Base-by-base conservation (phyloP, 2,113 vertebrate genomes). In the Bufo gargarizans region DNA sequence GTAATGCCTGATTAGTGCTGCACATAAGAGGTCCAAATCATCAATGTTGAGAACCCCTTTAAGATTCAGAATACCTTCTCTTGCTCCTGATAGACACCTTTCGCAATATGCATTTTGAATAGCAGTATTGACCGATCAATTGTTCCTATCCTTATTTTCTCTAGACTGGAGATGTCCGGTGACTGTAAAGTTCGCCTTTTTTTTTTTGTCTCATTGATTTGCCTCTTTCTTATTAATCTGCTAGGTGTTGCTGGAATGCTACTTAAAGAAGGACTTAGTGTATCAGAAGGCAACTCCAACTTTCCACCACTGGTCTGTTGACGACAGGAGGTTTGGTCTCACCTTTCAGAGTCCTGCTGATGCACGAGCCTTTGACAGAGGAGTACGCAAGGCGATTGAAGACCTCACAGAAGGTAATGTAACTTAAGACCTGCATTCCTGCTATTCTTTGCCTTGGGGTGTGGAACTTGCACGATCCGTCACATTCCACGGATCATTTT, bases 201-300 rank as follows among this genome's bases (percentile, higher is more conserved):
- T 55, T 20, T 3, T 49, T 20, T 2, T 4, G n/a, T 22, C 50
- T 78, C 22, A 78, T 2, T 22, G 11, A 56, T 33, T 0, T 79
- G 9, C 77, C 12, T 79, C 56, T 82, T 14, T 53, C 55, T 56
- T 82, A 45, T 55, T 67, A 43, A 13, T 55, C 33, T 74, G 87
- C 84, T 93, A 99, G 98, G 97, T 99, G 94, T 97, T 99, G 86
- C 92, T 99, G 94, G 97, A 99, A 90, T 99, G 98, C 93, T 97
- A 96, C 61, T 95, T 99, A 91, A 97, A 96, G 94, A 99, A 99
- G 93, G 97, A 99, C 93, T 94, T 99, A 90, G 95, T 99, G 71
- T 99, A 99, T 94, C 99, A 96, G 19, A 98, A 98, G 94, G 98
- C 98, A n/a, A 99, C 97, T n/a, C 98, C 98, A 88, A 99, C 96